Evolutionary conservation across 2,113 vertebrate species (phyloP).

Genomic region (Glaucidium brasilianum): DNA sequence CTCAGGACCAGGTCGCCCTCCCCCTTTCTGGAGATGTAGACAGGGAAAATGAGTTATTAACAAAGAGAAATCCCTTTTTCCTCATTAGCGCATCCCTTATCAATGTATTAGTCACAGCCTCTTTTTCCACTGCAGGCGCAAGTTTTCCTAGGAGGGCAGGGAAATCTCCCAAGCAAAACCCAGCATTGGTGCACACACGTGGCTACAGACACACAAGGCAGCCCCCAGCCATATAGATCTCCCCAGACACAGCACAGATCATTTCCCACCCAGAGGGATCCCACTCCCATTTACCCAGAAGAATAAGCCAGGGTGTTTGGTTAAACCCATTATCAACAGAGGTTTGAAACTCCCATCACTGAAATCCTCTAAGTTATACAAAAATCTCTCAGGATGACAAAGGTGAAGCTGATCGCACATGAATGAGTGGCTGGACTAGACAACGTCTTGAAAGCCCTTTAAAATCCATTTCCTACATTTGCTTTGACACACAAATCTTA

Average conservation of each 20-base stretch:
- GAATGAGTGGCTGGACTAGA: neutral
- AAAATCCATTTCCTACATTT: neutral
- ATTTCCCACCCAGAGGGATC: neutral
- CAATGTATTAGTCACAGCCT: neutral
- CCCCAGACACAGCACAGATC: neutral
- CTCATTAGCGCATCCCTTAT: neutral
- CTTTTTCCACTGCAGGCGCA: neutral
- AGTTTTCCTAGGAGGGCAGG: neutral
- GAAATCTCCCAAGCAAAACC: neutral
- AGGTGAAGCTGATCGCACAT: neutral
- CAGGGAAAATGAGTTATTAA: neutral
- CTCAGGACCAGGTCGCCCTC: neutral
- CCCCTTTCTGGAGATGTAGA: neutral
- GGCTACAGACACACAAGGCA: neutral
- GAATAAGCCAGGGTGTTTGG: neutral
- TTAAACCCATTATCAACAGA: neutral
- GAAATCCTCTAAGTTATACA: neutral
- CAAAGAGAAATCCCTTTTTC: neutral
- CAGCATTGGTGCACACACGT: rapidly evolving
- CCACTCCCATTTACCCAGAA: neutral
- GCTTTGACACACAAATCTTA: neutral
- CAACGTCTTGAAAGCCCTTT: neutral
- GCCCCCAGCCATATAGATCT: neutral
- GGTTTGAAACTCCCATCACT: neutral
- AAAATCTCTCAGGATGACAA: neutral